These are phyloP conservation scores for Plectropomus leopardus DNA, from an alignment of 2,113 vertebrate species.

Conservation along the genomic window DNA sequence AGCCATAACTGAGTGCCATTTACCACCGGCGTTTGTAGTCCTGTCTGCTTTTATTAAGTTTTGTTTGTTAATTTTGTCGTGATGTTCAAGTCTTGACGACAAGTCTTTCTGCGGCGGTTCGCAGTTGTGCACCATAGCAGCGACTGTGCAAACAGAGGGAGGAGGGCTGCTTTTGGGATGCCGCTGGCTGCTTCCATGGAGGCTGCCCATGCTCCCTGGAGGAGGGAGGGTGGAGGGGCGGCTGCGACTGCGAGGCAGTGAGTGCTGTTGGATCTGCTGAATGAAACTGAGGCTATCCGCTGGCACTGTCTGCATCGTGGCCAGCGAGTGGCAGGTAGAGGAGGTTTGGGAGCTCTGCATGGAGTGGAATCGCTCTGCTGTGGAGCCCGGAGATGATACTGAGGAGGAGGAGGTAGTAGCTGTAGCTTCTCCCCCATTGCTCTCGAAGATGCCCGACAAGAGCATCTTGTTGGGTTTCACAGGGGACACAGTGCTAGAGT, in stretches of 20 bases:
- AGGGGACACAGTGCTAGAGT: constrained; percentile 56
- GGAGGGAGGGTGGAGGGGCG: constrained; percentile 81
- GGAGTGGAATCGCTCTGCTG: constrained; percentile 82
- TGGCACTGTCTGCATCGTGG: constrained; percentile 85
- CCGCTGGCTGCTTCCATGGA: constrained; percentile 73
- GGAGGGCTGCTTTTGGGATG: constrained; percentile 62
- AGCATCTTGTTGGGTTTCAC: constrained; percentile 56
- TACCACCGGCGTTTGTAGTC: constrained; percentile 59
- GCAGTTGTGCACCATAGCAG: constrained; percentile 68
- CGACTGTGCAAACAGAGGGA: constrained; percentile 60
- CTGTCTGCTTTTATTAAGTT: constrained; percentile 70
- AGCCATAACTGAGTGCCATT: constrained; percentile 83
- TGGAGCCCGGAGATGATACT: constrained; percentile 82
- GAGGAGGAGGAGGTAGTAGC: constrained; percentile 75
- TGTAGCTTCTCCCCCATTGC: constrained; percentile 54
- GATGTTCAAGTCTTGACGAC: constrained; percentile 62
- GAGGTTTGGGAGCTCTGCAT: constrained; percentile 84
- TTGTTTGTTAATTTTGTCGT: constrained; percentile 69
- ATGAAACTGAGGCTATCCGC: constrained; percentile 86
- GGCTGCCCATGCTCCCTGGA: constrained; percentile 68
- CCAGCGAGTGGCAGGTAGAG: constrained; percentile 84
- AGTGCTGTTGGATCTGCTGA: constrained; percentile 87
- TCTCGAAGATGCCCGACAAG: constrained; percentile 63
- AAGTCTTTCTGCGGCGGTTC: constrained; percentile 67
- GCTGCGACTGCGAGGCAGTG: constrained; percentile 84